These are phyloP conservation scores for Prolemur simus DNA, from an alignment of 2,113 vertebrate species.

Conservation along the genomic window DNA sequence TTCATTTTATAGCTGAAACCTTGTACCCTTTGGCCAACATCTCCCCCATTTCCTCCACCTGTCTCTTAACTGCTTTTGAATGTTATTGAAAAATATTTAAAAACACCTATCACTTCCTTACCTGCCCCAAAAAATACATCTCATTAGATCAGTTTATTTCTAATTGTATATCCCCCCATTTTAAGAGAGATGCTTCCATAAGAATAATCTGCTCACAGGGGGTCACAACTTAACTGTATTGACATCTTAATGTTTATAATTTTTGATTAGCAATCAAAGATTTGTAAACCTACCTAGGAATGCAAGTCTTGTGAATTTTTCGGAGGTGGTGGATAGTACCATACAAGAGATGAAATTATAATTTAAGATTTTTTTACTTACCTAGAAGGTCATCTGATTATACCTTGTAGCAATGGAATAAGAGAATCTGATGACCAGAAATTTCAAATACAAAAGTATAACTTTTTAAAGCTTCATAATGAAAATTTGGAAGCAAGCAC, in stretches of 20 bases:
- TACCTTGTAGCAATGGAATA: background rate
- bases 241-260: background rate
- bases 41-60: background rate
- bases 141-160: background rate
- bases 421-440: background rate
- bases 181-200: background rate
- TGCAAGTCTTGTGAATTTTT: background rate
- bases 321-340: background rate
- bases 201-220: background rate
- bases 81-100: background rate
- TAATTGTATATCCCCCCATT: background rate
- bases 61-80: background rate
- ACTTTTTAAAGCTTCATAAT: background rate
- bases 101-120: background rate
- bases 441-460: background rate
- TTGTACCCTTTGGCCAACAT: background rate
- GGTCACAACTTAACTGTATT: background rate
- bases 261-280: background rate
- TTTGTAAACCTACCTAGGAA: background rate
- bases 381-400: background rate
- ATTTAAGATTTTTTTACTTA: slow-evolving; percentile 14
- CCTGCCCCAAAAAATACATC: background rate
- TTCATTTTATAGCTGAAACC: background rate
- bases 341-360: background rate
- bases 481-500: background rate